A percentile compares a stretch with the other conserved stretches of the same genome.
phyloP scores from a whole-genome alignment of 2,888 invertebrate genomes.

The Caradrina kadenii region DNA sequence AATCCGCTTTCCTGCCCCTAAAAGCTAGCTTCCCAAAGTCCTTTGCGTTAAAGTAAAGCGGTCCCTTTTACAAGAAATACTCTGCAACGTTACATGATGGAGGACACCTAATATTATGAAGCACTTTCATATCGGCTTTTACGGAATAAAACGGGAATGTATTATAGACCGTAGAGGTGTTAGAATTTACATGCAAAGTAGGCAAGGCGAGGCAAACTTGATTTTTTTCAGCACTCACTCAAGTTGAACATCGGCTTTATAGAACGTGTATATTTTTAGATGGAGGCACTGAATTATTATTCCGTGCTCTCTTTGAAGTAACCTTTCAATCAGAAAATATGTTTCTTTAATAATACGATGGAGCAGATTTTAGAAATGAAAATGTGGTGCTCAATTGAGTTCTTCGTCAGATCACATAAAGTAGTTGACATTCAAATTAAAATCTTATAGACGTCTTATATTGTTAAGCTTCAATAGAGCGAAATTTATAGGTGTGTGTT shows the following conservation, averaged over 20 bases:
- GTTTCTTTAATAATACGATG: slow-evolving; percentile 14
- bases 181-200: slow-evolving; percentile 67
- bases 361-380: slow-evolving; percentile 24
- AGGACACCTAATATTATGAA: slow-evolving; percentile 74
- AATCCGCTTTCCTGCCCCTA: slow-evolving; percentile 66
- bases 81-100: slow-evolving; percentile 70
- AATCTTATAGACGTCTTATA: not conserved
- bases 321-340: slow-evolving; percentile 26
- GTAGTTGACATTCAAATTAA: not conserved
- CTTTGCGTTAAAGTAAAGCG: slow-evolving; percentile 73
- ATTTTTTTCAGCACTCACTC: slow-evolving; percentile 55
- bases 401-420: slow-evolving; percentile 3
- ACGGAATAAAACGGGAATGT: slow-evolving; percentile 63
- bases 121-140: slow-evolving; percentile 72
- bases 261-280: slow-evolving; percentile 43
- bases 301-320: slow-evolving; percentile 12
- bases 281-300: slow-evolving; percentile 25
- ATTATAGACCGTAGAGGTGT: slow-evolving; percentile 40
- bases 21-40: slow-evolving; percentile 72
- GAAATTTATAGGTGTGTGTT: slow-evolving; percentile 2
- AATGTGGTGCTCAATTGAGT: slow-evolving; percentile 12
- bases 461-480: not conserved
- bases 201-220: slow-evolving; percentile 53
- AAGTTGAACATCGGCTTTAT: slow-evolving; percentile 27
- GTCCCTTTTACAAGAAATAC: slow-evolving; percentile 75